Evolutionary conservation across 2,113 vertebrate species (phyloP), one percentile per base, ranked within the genome.

Genomic region (Hyaena hyaena): DNA sequence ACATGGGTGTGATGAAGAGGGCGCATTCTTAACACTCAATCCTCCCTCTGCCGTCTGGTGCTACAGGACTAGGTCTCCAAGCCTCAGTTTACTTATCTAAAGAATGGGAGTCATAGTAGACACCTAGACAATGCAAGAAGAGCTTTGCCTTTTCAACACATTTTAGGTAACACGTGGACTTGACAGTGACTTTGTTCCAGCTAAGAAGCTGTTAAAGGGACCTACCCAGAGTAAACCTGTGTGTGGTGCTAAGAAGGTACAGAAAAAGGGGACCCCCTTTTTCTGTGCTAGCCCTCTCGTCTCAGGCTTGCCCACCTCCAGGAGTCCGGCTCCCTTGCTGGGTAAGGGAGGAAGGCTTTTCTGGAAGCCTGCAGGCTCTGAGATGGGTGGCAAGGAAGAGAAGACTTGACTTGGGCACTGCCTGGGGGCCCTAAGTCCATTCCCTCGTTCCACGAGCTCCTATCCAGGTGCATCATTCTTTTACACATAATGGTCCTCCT

Each of bases 21-120:
- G 4, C 0, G 0, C 12, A 2, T n/a, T 7, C 0, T 53, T 2
- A 80, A 28, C 17, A 1, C 12, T 4, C 15, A 68, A 58, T 55
- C 33, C 14, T 90, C 35, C 45, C 63, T 53, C 69, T 43, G 53
- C 26, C 5, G 6, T 4, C 43, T 53, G 35, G 0, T 39, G 15
- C 8, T 2, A 19, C 26, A 17, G 15, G 6, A 66, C 26, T 65
- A 80, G 26, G 17, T 48, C 31, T 92, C 53, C 17, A 43, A 21
- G 55, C 45, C 83, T 95, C n/a, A 19, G 61, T 71, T 91, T 66
- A 61, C 68, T 9, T 10, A 74, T 55, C 39, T 69, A 35, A 35
- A 77, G 43, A 86, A 35, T 66, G 33, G 28, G 73, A 82, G 5
- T 73, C 33, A 26, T 1, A 53, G 12, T 82, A 91, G 88, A 33